Percentiles rank a stretch among this genome's conserved stretches.
phyloP scores from a whole-genome alignment of 2,113 vertebrate genomes.

The Nycticebus coucang region DNA sequence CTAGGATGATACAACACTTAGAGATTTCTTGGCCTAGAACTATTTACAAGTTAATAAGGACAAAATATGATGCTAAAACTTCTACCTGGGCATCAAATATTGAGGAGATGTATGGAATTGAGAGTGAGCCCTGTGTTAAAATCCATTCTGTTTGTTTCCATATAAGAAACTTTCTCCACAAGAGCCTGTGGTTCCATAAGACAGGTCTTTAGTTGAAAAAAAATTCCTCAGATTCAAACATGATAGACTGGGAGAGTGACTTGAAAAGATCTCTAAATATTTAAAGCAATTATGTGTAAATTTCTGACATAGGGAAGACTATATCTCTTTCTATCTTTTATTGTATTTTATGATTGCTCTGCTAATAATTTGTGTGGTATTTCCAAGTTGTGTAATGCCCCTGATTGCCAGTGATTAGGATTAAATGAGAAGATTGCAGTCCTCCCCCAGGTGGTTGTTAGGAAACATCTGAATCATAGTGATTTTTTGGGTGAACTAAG shows the following conservation, averaged over 20 bases:
- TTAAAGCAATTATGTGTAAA: slow-evolving; percentile 31
- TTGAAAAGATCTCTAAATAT: slow-evolving; percentile 8
- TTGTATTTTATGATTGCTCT: slow-evolving; percentile 45
- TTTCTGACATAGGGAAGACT: not conserved
- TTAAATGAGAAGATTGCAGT: slow-evolving; percentile 46
- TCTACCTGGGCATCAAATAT: not conserved
- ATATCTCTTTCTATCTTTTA: slow-evolving; percentile 34
- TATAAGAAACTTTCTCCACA: not conserved
- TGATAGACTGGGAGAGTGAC: not conserved
- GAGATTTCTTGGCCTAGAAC: not conserved
- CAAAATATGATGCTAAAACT: not conserved
- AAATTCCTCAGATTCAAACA: not conserved
- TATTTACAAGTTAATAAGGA: not conserved
- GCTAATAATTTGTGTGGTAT: slow-evolving; percentile 54
- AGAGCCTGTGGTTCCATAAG: not conserved
- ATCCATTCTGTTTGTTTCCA: not conserved
- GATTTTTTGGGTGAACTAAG: not conserved
- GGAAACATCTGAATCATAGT: slow-evolving; percentile 53
- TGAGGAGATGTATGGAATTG: not conserved
- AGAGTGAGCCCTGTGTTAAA: not conserved
- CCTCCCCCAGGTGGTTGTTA: slow-evolving; percentile 58
- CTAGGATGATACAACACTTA: not conserved
- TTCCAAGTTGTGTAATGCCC: slow-evolving; percentile 68
- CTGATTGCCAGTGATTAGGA: slow-evolving; percentile 34
- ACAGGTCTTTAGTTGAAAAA: not conserved